These are phyloP conservation scores for Lasius fuliginosus DNA, from an alignment of 2,888 invertebrate genomes.

Conservation along the genomic window DNA sequence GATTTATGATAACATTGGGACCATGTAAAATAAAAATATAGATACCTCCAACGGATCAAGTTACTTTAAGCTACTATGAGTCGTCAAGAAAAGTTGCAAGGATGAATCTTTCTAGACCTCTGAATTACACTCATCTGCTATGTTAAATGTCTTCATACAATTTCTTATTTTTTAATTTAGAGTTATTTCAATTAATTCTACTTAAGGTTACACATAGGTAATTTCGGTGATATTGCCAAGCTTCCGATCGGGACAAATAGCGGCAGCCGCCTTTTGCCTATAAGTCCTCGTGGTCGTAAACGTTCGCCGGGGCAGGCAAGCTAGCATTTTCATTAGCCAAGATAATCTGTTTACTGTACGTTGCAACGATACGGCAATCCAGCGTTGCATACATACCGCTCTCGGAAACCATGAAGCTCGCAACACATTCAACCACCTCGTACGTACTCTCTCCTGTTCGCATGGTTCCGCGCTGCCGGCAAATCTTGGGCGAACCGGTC, in stretches of 20 bases:
- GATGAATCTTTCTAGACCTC: background rate
- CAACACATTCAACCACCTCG: slow-evolving; percentile 45
- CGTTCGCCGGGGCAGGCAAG: slow-evolving; percentile 48
- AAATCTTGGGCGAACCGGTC: slow-evolving; percentile 69
- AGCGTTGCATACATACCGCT: slow-evolving; percentile 71
- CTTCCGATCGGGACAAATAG: slow-evolving; percentile 53
- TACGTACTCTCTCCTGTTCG: slow-evolving; percentile 57
- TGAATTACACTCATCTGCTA: slow-evolving; percentile 22
- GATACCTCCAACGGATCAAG: background rate
- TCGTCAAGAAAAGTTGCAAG: background rate
- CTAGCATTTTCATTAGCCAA: slow-evolving; percentile 79
- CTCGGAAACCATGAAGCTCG: slow-evolving; percentile 65
- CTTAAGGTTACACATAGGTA: slow-evolving; percentile 17
- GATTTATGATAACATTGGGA: background rate
- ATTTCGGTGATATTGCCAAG: slow-evolving; percentile 35
- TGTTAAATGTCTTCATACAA: slow-evolving; percentile 56
- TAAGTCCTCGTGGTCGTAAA: slow-evolving; percentile 61
- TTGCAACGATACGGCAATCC: slow-evolving; percentile 71
- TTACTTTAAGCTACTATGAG: background rate
- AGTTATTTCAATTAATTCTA: slow-evolving; percentile 36
- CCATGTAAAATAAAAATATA: background rate
- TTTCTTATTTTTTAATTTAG: slow-evolving; percentile 39
- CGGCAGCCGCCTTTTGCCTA: slow-evolving; percentile 27
- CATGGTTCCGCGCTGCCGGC: slow-evolving; percentile 64
- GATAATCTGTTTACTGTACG: slow-evolving; percentile 80